Conservation (phyloP, 1,140 invertebrate species). For the Ruditapes philippinarum region DNA sequence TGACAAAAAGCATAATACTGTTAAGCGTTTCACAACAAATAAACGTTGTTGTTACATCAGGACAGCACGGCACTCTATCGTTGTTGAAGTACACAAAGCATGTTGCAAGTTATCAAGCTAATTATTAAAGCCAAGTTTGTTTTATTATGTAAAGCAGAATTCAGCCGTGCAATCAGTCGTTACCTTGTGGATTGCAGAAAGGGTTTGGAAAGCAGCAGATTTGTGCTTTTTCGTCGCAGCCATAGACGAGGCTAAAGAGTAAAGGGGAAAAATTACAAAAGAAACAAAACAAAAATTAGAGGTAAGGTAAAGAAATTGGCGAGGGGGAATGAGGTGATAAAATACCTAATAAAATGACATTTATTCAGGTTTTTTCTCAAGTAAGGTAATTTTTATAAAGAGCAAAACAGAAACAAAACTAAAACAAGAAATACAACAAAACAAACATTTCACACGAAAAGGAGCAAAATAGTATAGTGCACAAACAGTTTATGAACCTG, state of each 20-base stretch:
- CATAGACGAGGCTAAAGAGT: neutral
- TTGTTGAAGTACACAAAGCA: neutral
- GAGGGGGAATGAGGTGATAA: neutral
- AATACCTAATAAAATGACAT: too few relatives aligned
- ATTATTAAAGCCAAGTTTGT: neutral
- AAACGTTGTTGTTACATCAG: neutral
- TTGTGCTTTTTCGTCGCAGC: conserved; percentile 52
- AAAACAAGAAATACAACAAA: too few relatives aligned
- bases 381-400: too few relatives aligned
- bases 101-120: neutral
- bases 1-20: neutral
- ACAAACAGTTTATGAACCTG: too few relatives aligned
- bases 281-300: neutral
- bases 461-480: too few relatives aligned
- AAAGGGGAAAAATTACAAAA: neutral
- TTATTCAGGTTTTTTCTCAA: too few relatives aligned
- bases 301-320: neutral
- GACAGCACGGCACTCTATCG: neutral
- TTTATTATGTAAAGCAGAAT: neutral
- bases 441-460: too few relatives aligned
- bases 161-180: neutral
- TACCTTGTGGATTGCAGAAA: conserved; percentile 53
- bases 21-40: neutral
- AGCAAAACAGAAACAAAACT: too few relatives aligned
- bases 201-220: conserved; percentile 53